Conservation (phyloP, 2,113 vertebrate genomes). For the Aegypius monachus region DNA sequence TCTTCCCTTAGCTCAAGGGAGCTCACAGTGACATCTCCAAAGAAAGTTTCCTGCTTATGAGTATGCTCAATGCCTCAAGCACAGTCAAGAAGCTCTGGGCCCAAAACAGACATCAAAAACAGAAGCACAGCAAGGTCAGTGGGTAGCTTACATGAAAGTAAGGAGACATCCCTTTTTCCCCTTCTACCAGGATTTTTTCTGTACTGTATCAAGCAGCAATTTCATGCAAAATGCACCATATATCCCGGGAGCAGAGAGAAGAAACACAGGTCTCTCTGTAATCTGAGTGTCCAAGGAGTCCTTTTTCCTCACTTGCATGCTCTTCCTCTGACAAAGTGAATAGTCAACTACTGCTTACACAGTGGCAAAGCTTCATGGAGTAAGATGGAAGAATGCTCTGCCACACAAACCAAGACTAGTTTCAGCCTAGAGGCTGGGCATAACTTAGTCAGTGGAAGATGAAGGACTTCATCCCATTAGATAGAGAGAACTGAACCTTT, state of each 20-base stretch:
- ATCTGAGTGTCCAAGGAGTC: background rate
- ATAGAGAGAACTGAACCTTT: background rate
- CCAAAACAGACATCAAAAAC: background rate
- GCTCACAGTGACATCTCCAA: background rate
- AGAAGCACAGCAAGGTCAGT: background rate
- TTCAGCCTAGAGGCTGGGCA: background rate
- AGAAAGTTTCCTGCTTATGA: background rate
- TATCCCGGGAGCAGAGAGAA: background rate
- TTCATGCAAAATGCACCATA: background rate
- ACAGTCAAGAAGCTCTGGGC: background rate
- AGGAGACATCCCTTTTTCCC: background rate
- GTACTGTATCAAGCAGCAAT: background rate
- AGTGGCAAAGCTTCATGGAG: background rate
- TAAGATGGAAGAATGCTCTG: background rate
- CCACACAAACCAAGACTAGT: background rate
- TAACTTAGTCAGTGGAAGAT: background rate
- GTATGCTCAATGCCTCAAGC: background rate
- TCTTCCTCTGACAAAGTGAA: background rate
- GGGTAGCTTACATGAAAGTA: background rate
- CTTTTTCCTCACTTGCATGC: background rate
- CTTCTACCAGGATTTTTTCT: background rate
- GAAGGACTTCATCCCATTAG: background rate
- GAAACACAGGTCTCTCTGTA: background rate
- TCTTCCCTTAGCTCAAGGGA: background rate
- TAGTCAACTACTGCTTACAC: background rate